Percentiles rank a stretch among this genome's conserved stretches.
These are phyloP conservation scores for Melanotus villosus DNA, from an alignment of 2,888 invertebrate species.

Conservation along the genomic window DNA sequence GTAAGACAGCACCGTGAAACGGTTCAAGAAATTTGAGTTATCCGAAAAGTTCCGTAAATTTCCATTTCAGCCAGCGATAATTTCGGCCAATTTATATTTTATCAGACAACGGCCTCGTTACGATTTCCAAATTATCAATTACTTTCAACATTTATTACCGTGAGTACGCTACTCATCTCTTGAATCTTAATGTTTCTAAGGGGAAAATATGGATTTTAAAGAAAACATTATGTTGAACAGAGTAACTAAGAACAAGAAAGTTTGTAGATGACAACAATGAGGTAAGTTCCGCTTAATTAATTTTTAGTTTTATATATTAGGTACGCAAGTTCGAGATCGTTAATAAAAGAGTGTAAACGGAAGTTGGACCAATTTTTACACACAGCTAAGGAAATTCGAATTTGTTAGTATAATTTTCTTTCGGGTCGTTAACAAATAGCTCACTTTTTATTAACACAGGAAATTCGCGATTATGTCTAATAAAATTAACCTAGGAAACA, in stretches of 20 bases:
- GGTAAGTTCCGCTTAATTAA: conserved; percentile 55
- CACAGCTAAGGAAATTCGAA: conserved; percentile 20
- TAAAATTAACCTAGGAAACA: conserved; percentile 58
- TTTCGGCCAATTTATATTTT: neutral
- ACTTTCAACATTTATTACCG: neutral
- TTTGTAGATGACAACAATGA: conserved; percentile 66
- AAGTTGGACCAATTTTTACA: conserved; percentile 30
- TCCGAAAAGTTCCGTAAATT: conserved; percentile 26
- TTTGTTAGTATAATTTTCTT: conserved; percentile 37
- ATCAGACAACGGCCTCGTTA: neutral
- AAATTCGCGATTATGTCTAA: conserved; percentile 64
- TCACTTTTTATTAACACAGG: conserved; percentile 54
- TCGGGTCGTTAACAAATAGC: conserved; percentile 29
- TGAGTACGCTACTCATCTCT: neutral
- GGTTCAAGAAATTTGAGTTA: conserved; percentile 58
- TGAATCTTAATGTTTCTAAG: conserved; percentile 59
- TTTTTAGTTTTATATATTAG: neutral
- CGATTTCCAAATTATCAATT: neutral
- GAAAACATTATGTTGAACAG: conserved; percentile 53
- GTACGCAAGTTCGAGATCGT: too few relatives aligned
- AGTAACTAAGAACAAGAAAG: conserved; percentile 59
- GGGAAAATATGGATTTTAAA: conserved; percentile 60
- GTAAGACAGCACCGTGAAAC: conserved; percentile 63
- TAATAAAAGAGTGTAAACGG: too few relatives aligned
- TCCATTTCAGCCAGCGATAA: conserved; percentile 18